Evolutionary conservation across 2,797 vertebrate genomes (phyloP), one percentile per base, ranked within the genome.

Genomic region (Florisuga fusca): DNA sequence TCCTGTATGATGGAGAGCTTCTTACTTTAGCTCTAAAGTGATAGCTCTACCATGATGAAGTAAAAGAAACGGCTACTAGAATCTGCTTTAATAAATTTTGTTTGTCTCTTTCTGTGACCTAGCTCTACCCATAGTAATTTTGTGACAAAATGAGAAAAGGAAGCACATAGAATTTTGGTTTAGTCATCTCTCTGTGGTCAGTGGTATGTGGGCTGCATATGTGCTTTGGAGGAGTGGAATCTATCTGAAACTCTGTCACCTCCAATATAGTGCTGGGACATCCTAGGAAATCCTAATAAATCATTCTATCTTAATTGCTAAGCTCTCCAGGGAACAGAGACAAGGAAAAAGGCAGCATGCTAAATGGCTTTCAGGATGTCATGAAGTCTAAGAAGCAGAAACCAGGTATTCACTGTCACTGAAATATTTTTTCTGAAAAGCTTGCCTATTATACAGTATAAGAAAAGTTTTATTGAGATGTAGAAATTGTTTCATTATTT

Each of bases 261-360:
- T 84, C 54, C 77, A 82, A 77, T 64, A 48, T 61, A 75, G 66
- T 79, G 38, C 50, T 83, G 17, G 55, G 27, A 29, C 58, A 87
- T 87, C 74, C 80, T 69, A 89, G 59, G n/a, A 93, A 94, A 95
- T 87, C 69, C 41, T 85, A 64, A 84, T 89, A 83, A 96, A 86
- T 88, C 90, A 78, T 84, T 90, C 51, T 92, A 51, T n/a, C 26
- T 89, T 93, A 95, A 93, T 87, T 90, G 55, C 57, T 76, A 57
- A 87, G 36, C 38, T 94, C 63, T 89, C 45, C 16, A 13, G 51
- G 72, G 12, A 33, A 72, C 1, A 1, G 43, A 81, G 61, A 63
- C 36, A 54, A 33, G 62, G 85, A 84, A 53, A 94, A 93, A 92
- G 85, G 34, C 58, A 90, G 64, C 31, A 62, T 58, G 36, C 9